phyloP scores from a whole-genome alignment of 2,113 vertebrate species.

The Telmatochromis sp. region DNA sequence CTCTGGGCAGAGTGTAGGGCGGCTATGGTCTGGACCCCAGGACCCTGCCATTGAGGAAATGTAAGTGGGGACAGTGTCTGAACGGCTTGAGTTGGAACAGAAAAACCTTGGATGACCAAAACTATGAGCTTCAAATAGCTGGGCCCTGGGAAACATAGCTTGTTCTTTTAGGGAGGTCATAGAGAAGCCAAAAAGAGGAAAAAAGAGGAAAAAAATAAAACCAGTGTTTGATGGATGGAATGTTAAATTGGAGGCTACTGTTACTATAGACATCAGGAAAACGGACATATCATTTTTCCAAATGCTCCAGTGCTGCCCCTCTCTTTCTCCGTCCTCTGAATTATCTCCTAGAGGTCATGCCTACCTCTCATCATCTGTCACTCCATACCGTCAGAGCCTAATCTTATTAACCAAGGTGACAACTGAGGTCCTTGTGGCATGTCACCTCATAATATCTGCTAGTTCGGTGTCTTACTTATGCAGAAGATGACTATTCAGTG shows the following conservation, averaged over 20 bases:
- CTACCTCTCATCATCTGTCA: constrained; percentile 42
- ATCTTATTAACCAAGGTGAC: constrained; percentile 55
- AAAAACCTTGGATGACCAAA: constrained; percentile 70
- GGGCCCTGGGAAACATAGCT: constrained; percentile 71
- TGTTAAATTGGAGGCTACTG: constrained; percentile 57
- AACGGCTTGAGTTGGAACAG: constrained; percentile 63
- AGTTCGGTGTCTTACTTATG: constrained; percentile 42
- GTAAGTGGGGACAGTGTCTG: constrained; percentile 69
- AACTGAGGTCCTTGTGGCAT: constrained; percentile 43
- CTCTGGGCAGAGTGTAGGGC: constrained; percentile 62
- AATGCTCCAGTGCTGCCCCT: neutral
- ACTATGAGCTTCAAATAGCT: constrained; percentile 75
- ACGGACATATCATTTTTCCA: constrained; percentile 40
- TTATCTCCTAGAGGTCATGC: constrained; percentile 33
- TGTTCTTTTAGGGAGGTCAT: constrained; percentile 69
- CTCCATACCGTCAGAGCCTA: constrained; percentile 23
- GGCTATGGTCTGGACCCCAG: constrained; percentile 70
- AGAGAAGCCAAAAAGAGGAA: constrained; percentile 58
- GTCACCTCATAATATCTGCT: constrained; percentile 15
- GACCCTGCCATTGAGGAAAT: constrained; percentile 72
- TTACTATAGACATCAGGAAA: constrained; percentile 60
- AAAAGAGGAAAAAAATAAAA: constrained; percentile 44
- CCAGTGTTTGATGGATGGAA: constrained; percentile 56
- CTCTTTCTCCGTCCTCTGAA: neutral
- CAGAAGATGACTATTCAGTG: constrained; percentile 18